Conservation (phyloP, 2,888 invertebrate genomes). For the Uloborus plumipes region DNA sequence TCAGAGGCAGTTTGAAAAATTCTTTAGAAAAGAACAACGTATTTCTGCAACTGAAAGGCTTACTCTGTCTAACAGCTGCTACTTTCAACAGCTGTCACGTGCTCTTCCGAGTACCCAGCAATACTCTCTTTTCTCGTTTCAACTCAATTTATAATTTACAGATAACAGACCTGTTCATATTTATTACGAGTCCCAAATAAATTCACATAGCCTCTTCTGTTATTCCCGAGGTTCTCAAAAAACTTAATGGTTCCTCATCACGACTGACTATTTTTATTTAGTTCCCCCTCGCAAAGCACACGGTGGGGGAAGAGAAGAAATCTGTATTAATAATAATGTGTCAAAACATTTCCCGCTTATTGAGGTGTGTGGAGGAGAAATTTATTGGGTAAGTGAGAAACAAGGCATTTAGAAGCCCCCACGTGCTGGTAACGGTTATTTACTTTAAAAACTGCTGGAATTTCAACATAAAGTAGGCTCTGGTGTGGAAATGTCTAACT, state of each 20-base stretch:
- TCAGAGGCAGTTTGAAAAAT: no score
- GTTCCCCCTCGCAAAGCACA: constrained; percentile 1
- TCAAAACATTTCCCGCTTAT: constrained; percentile 54
- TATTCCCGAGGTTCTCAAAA: no score
- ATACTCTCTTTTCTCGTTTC: no score
- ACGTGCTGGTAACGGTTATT: constrained; percentile 21
- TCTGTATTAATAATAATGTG: constrained; percentile 41
- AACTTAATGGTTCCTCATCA: no score
- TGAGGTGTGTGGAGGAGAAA: constrained; percentile 18
- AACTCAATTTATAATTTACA: constrained; percentile 25
- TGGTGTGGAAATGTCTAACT: not conserved
- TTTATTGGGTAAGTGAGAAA: constrained; percentile 40
- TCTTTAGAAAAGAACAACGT: no score
- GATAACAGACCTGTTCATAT: constrained; percentile 31
- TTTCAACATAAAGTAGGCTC: constrained; percentile 41
- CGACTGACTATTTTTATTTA: constrained; percentile 42
- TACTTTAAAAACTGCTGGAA: constrained; percentile 35
- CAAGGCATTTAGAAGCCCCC: constrained; percentile 29
- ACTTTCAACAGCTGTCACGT: no score
- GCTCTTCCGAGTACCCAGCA: no score
- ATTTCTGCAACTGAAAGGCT: no score
- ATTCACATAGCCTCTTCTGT: not conserved
- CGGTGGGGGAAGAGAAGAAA: not conserved
- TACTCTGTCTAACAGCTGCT: no score
- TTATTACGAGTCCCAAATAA: constrained; percentile 24